These are phyloP conservation scores for Tor tambroides DNA, from an alignment of 2,113 vertebrate genomes.

Conservation along the genomic window DNA sequence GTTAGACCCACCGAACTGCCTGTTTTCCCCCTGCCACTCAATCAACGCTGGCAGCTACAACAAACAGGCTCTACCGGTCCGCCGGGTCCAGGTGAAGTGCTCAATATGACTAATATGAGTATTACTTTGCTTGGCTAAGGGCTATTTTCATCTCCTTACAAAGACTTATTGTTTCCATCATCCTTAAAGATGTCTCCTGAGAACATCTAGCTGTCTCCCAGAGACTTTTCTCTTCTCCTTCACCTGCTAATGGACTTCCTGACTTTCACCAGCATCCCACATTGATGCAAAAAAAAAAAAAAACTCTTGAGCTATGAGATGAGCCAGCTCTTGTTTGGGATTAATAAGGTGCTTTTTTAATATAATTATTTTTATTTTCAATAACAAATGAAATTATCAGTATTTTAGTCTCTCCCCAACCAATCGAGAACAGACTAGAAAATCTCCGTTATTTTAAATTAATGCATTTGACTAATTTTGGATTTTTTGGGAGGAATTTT, in stretches of 20 bases:
- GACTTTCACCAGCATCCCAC: neutral
- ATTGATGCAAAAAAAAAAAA: neutral
- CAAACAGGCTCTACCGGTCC: conserved; percentile 37
- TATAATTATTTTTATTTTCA: no score
- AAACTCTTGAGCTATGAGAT: neutral
- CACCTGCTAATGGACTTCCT: conserved; percentile 37
- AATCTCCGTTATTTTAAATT: neutral
- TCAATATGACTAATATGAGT: conserved; percentile 19
- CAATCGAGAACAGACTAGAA: no score
- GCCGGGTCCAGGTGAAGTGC: conserved; percentile 28
- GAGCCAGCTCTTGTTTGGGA: neutral
- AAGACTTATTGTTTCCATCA: conserved; percentile 33
- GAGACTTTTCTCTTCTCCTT: neutral
- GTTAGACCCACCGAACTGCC: conserved; percentile 42
- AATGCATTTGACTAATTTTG: neutral
- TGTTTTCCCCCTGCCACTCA: conserved; percentile 45
- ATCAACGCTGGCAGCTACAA: conserved; percentile 48
- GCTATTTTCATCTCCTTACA: conserved; percentile 25
- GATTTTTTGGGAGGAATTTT: neutral
- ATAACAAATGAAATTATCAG: no score
- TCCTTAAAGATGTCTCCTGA: conserved; percentile 5
- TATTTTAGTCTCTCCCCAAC: no score
- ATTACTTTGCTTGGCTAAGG: conserved; percentile 19
- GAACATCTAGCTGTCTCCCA: neutral
- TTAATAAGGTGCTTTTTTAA: neutral